Evolutionary conservation across 2,888 invertebrate species (phyloP).

Genomic region (Malthinus flaveolus): DNA sequence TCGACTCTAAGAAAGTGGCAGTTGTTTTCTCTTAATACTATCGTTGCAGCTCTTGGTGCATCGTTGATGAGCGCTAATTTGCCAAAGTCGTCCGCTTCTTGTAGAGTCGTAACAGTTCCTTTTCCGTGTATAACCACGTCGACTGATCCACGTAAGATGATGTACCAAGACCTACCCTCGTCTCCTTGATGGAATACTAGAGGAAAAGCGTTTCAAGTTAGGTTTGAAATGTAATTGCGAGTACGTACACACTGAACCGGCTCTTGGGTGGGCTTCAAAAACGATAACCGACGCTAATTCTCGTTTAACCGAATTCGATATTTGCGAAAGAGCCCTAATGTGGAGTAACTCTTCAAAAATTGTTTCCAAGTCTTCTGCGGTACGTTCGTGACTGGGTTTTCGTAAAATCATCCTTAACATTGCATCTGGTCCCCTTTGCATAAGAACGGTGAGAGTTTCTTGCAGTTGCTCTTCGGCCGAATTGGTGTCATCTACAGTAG

Average conservation of each 20-base stretch:
- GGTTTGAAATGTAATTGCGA: constrained; percentile 5
- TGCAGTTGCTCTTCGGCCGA: constrained; percentile 71
- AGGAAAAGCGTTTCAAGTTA: constrained; percentile 35
- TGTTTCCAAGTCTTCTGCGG: constrained; percentile 76
- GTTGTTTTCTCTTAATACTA: constrained; percentile 78
- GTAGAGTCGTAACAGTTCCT: constrained; percentile 78
- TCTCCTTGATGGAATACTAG: constrained; percentile 83
- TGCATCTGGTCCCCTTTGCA: constrained; percentile 77
- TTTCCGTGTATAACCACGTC: constrained; percentile 85
- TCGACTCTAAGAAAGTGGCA: constrained; percentile 83
- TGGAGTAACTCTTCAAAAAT: constrained; percentile 83
- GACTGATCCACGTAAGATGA: constrained; percentile 79
- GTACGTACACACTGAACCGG: constrained; percentile 75
- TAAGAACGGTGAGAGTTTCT: constrained; percentile 67
- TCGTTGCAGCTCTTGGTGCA: constrained; percentile 82
- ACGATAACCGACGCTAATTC: constrained; percentile 79
- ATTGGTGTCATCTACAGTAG: constrained; percentile 62
- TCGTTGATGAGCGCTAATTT: constrained; percentile 85
- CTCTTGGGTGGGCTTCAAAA: constrained; percentile 77
- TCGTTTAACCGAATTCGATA: constrained; percentile 79
- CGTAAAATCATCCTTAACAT: constrained; percentile 77
- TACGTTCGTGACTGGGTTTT: constrained; percentile 79
- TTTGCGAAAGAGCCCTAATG: constrained; percentile 78
- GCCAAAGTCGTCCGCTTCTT: constrained; percentile 86
- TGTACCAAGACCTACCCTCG: constrained; percentile 84